These are phyloP conservation scores for Smutsia temminckii DNA, from an alignment of 2,797 vertebrate species.

Conservation along the genomic window DNA sequence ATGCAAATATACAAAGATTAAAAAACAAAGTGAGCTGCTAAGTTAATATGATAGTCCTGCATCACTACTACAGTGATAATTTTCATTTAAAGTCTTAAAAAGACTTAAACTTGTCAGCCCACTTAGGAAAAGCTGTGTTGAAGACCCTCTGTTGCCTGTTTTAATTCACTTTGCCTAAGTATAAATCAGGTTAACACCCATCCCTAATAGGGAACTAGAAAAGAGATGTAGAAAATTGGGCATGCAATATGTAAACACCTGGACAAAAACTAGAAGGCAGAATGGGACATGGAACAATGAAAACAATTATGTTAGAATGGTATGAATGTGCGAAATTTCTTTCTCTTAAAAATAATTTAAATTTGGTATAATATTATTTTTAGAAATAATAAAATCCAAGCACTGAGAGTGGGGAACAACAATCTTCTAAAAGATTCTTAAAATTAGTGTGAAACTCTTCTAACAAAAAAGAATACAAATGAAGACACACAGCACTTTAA, in stretches of 20 bases:
- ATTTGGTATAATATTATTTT: neutral
- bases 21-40: neutral
- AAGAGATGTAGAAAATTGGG: neutral
- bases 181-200: neutral
- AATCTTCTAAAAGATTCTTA: neutral
- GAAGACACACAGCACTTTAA: neutral
- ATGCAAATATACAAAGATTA: neutral
- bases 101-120: neutral
- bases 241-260: neutral
- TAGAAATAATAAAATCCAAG: neutral
- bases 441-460: neutral
- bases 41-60: neutral
- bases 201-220: neutral
- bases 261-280: slow-evolving; percentile 7
- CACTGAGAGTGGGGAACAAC: neutral
- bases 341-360: neutral
- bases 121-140: neutral
- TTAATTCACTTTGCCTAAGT: slow-evolving; percentile 7
- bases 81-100: neutral
- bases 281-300: neutral
- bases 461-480: neutral
- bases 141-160: neutral
- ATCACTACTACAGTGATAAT: neutral
- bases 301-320: slow-evolving; percentile 2
- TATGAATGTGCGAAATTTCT: neutral